Percentiles rank a stretch among this genome's conserved stretches.
These are phyloP conservation scores for Hydrotaea diabolus DNA, from an alignment of 2,888 invertebrate species.

Conservation along the genomic window DNA sequence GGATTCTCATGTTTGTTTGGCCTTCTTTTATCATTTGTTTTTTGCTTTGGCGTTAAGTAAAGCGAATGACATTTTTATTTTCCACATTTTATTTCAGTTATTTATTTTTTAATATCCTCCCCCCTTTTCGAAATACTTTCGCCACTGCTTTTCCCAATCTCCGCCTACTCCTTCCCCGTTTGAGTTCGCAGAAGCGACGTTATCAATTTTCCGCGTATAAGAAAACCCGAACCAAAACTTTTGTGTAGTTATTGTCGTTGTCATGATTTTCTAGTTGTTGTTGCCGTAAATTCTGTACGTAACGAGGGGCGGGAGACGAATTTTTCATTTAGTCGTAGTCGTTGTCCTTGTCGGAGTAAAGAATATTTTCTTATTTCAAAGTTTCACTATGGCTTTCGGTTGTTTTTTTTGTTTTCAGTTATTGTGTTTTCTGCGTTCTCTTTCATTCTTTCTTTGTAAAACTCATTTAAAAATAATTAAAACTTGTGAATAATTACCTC, in stretches of 20 bases:
- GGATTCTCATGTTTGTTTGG: conserved; percentile 21
- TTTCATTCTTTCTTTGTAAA: conserved; percentile 71
- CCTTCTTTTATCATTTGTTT: neutral
- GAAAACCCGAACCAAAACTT: neutral
- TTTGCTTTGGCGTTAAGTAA: conserved; percentile 23
- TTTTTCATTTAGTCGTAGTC: conserved; percentile 27
- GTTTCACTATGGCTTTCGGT: conserved; percentile 3
- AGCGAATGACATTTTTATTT: conserved; percentile 53
- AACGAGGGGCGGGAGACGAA: neutral
- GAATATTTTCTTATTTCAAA: conserved; percentile 16
- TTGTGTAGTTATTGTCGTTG: neutral
- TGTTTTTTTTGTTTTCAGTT: conserved; percentile 44
- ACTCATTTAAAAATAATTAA: conserved; percentile 80
- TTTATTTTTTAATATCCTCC: conserved; percentile 41
- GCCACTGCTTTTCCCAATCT: neutral
- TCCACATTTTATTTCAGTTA: conserved; percentile 26
- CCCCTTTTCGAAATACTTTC: neutral
- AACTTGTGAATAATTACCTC: conserved; percentile 80
- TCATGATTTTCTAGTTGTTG: neutral
- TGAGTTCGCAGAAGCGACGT: neutral
- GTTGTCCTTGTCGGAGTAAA: neutral
- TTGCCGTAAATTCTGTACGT: neutral
- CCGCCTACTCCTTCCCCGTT: neutral
- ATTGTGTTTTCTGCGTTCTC: conserved; percentile 28
- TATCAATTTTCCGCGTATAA: conserved; percentile 24